phyloP scores from a whole-genome alignment of 1,140 invertebrate genomes.

The Drosophila tristis region DNA sequence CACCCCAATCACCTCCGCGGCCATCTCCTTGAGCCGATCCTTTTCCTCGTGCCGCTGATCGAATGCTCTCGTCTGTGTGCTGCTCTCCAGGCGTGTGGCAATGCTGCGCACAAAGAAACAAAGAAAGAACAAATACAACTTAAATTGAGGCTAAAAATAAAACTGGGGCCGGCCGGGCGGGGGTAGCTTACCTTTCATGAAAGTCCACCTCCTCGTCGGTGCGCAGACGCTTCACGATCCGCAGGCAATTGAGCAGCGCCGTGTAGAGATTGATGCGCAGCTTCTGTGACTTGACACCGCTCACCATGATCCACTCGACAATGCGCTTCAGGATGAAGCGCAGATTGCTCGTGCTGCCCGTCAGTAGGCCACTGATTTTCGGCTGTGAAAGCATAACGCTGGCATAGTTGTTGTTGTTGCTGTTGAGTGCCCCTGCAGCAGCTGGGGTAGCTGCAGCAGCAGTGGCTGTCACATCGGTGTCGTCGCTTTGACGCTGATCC shows the following conservation, averaged over 20 bases:
- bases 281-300: slow-evolving; percentile 90
- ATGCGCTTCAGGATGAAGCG: slow-evolving; percentile 89
- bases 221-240: slow-evolving; percentile 87
- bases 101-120: slow-evolving; percentile 65
- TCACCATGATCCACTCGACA: slow-evolving; percentile 89
- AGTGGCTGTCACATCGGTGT: slow-evolving; percentile 10
- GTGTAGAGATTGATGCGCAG: slow-evolving; percentile 94
- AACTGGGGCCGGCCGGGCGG: background rate
- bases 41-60: slow-evolving; percentile 9
- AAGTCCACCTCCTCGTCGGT: slow-evolving; percentile 61
- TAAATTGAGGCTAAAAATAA: background rate
- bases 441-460: background rate
- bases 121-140: background rate
- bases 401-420: slow-evolving; percentile 18
- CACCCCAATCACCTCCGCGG: slow-evolving; percentile 86
- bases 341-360: slow-evolving; percentile 86
- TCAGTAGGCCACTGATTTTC: background rate
- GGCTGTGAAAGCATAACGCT: too few species aligned
- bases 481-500: slow-evolving; percentile 47
- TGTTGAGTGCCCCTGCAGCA: background rate
- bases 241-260: slow-evolving; percentile 90
- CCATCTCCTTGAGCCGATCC: slow-evolving; percentile 55
- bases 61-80: slow-evolving; percentile 62
- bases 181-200: slow-evolving; percentile 61
- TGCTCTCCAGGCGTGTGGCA: slow-evolving; percentile 86